Evolutionary conservation across 2,113 vertebrate species (phyloP).

Genomic region (Grus americana): DNA sequence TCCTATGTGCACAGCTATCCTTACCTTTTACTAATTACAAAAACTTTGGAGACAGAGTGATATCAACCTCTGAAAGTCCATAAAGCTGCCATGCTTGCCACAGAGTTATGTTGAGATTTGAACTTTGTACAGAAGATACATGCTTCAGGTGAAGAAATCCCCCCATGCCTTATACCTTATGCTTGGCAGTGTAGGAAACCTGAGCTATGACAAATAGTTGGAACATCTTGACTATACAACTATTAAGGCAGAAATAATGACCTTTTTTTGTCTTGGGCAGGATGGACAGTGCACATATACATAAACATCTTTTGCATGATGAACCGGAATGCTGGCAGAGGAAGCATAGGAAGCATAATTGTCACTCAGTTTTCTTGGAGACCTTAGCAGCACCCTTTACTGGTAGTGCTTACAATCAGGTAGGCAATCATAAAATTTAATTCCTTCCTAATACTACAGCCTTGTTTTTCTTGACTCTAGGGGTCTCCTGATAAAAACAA

Average conservation of each 20-base stretch:
- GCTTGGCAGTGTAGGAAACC: neutral
- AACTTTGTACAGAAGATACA: neutral
- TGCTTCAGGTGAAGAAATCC: neutral
- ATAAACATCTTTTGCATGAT: neutral
- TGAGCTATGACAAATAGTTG: neutral
- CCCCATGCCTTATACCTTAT: neutral
- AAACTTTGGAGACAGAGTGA: neutral
- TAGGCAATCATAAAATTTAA: neutral
- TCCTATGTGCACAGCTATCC: neutral
- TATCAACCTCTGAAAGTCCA: neutral
- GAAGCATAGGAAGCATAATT: neutral
- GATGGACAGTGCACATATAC: neutral
- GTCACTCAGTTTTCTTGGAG: neutral
- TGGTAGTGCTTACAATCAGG: neutral
- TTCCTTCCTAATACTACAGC: neutral
- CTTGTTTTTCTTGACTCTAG: neutral
- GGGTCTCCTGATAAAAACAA: neutral
- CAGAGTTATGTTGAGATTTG: neutral
- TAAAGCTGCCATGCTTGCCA: neutral
- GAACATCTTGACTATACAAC: neutral
- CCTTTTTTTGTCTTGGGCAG: neutral
- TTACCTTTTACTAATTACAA: neutral
- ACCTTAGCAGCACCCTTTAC: neutral
- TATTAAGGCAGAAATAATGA: neutral
- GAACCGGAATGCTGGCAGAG: neutral